Percentiles rank a stretch among this genome's conserved stretches.
phyloP scores from a whole-genome alignment of 2,888 invertebrate genomes.

The Diplazon laetatorius region DNA sequence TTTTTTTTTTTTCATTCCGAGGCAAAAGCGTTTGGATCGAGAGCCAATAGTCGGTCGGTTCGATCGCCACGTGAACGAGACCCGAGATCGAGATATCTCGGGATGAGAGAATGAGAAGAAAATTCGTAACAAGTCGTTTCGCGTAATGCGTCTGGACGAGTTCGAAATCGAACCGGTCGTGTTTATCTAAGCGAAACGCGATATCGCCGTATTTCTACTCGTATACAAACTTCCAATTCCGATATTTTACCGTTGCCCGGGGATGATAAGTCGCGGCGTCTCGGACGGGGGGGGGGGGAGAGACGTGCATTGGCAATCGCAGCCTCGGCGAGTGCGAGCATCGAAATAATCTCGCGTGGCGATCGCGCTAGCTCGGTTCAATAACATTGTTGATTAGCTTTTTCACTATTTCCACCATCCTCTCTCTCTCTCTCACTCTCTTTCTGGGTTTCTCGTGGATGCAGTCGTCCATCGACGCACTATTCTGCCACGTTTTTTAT shows the following conservation, averaged over 20 bases:
- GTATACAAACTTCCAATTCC: slow-evolving; percentile 52
- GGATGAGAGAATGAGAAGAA: not conserved
- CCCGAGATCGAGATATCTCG: not conserved
- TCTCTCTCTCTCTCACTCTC: slow-evolving; percentile 16
- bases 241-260: slow-evolving; percentile 24
- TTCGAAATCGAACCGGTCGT: slow-evolving; percentile 53
- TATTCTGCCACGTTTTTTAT: slow-evolving; percentile 52
- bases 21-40: too few species aligned
- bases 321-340: slow-evolving; percentile 24
- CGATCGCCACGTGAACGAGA: not conserved
- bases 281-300: slow-evolving; percentile 10
- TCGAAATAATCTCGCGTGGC: slow-evolving; percentile 57
- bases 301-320: not conserved
- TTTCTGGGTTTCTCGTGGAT: slow-evolving; percentile 19
- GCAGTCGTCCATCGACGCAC: slow-evolving; percentile 26
- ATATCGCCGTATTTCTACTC: slow-evolving; percentile 50
- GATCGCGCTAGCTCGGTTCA: slow-evolving; percentile 54
- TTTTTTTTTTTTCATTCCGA: too few species aligned
- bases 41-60: too few species aligned
- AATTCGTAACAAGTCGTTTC: slow-evolving; percentile 30
- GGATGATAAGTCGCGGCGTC: slow-evolving; percentile 18
- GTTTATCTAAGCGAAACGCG: slow-evolving; percentile 49
- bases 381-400: slow-evolving; percentile 59
- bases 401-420: slow-evolving; percentile 18
- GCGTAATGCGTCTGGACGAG: slow-evolving; percentile 49